Base-by-base conservation (phyloP, 1,140 invertebrate genomes). In the Macrobrachium nipponense region DNA sequence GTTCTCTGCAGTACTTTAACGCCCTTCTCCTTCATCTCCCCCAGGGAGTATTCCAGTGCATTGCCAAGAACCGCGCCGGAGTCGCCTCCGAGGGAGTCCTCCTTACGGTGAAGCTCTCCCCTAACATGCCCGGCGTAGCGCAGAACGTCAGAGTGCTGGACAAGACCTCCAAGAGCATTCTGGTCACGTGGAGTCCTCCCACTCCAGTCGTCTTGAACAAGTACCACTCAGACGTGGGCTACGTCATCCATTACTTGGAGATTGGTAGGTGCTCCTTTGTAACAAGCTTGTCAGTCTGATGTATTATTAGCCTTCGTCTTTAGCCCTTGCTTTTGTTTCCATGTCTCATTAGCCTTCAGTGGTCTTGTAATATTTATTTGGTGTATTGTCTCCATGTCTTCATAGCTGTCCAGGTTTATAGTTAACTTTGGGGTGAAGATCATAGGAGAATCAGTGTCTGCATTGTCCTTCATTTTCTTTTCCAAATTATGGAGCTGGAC, bases 21-120 rank as follows among this genome's bases (percentile, higher is more conserved):
- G 68, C 44, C 44, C 43, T 51, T 51, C 2, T 51, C 10, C 66
- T 20, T 58, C 20, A 5, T 20, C 12, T 60, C 27, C 27, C 27
- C 14, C 82, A 85, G 82, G 82, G 82, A 12, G 11, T 85, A 8
- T 85, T 77, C 58, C 83, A 85, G 20, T 85, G 83, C 70, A 70
- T 85, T 12, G 68, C 18, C 43, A 79, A 59, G 64, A 85, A 85
- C 76, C 4, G 68, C 0, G 76, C 72, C 11, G 83, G 83, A 4
- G 83, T 85, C 64, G 83, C 76, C n/a, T 85, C 83, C 5, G 83
- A 85, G 18, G 83, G 36, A 8, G 76, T 79, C 64, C 20, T 72
- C 12, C 83, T 85, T 0, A 85, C n/a, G 6, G 68, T 85, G 15
- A 10, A 70, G 64, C 44, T 72, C 20, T 43, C 64, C 15, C 14